Percentiles rank a stretch among this genome's conserved stretches.
phyloP scores from a whole-genome alignment of 2,113 vertebrate species.

The Trogon melanurus region DNA sequence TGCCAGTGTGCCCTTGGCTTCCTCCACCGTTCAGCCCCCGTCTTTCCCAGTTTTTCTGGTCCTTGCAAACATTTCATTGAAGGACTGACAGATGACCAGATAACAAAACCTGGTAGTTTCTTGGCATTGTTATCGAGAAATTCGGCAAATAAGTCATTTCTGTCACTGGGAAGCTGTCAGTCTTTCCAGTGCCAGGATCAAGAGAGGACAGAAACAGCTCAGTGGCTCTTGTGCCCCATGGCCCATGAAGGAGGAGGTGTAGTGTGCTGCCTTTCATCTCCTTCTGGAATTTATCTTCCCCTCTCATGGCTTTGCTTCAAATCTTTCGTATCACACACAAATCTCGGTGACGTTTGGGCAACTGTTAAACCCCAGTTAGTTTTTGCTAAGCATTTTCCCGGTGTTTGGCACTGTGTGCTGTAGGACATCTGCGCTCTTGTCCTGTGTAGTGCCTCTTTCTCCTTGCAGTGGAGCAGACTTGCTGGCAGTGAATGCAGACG shows the following conservation, averaged over 20 bases:
- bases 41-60: background rate
- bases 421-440: background rate
- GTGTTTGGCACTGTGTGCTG: background rate
- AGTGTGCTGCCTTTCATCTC: background rate
- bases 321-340: background rate
- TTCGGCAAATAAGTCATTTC: background rate
- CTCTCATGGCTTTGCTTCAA: background rate
- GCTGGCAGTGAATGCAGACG: constrained; percentile 94
- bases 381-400: background rate
- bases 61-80: background rate
- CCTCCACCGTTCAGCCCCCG: background rate
- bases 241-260: background rate
- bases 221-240: background rate
- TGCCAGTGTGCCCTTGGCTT: background rate
- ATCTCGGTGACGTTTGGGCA: background rate
- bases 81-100: background rate
- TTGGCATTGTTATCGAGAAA: background rate
- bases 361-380: background rate
- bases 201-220: background rate
- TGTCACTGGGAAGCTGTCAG: background rate
- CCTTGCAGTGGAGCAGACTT: constrained; percentile 89
- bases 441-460: background rate
- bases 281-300: background rate
- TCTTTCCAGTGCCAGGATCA: background rate
- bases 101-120: background rate